Conservation (phyloP, 2,888 invertebrate species). For the Acleris cristana region DNA sequence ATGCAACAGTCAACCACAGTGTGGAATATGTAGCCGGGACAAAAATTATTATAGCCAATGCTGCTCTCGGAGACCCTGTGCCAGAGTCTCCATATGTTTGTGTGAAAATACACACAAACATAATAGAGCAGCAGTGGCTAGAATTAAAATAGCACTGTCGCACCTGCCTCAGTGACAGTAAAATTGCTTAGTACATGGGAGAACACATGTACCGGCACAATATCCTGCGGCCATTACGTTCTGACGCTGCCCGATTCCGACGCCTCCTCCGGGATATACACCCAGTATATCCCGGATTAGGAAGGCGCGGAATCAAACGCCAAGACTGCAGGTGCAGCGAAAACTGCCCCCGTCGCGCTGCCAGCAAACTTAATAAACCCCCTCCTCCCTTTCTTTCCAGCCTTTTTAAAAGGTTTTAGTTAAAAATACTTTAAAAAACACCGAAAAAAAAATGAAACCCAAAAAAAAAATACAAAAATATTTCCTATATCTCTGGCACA, state of each 20-base stretch:
- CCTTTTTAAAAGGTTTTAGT: too few relatives aligned
- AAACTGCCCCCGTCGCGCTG: too few relatives aligned
- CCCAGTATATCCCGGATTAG: conserved; percentile 8
- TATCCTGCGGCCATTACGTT: conserved; percentile 29
- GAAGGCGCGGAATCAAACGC: background rate
- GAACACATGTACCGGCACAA: conserved; percentile 44
- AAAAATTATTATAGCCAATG: background rate
- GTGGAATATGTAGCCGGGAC: conserved; percentile 5
- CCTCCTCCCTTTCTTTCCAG: too few relatives aligned
- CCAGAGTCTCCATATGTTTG: background rate
- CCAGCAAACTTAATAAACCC: background rate
- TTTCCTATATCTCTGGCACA: too few relatives aligned
- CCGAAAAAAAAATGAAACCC: too few relatives aligned
- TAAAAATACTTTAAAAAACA: too few relatives aligned
- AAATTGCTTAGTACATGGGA: conserved; percentile 41
- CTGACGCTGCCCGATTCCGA: conserved; percentile 38
- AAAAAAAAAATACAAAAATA: too few relatives aligned
- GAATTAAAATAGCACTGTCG: conserved; percentile 40
- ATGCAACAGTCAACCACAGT: conserved; percentile 4
- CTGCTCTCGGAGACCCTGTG: conserved; percentile 4
- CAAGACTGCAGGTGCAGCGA: background rate
- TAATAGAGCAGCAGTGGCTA: conserved; percentile 31
- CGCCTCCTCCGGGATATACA: conserved; percentile 11
- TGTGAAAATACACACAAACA: conserved; percentile 22
- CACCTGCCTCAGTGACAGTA: conserved; percentile 36